phyloP scores from a whole-genome alignment of 2,113 vertebrate species.

The Raja brachyura region DNA sequence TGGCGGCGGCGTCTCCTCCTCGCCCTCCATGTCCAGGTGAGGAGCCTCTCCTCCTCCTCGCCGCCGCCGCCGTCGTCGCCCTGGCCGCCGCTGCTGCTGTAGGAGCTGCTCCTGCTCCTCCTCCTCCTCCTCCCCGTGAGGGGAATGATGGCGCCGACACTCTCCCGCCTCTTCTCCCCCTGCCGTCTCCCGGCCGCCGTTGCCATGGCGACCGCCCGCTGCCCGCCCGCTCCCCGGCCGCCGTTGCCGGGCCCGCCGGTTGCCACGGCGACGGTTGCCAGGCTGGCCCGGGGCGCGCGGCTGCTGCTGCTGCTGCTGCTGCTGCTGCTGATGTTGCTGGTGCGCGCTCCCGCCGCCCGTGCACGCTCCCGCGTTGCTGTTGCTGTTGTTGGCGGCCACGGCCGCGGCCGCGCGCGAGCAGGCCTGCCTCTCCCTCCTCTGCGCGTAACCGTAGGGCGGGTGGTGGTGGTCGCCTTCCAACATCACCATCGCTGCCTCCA shows the following conservation, averaged over 20 bases:
- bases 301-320: slow-evolving; percentile 52
- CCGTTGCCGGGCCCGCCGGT: too few relatives aligned
- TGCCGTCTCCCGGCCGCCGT: slow-evolving; percentile 53
- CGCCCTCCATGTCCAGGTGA: slow-evolving; percentile 56
- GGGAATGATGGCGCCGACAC: too few relatives aligned
- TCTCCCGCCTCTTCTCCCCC: slow-evolving; percentile 46
- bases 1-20: slow-evolving; percentile 68
- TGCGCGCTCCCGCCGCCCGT: slow-evolving; percentile 48
- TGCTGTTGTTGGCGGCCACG: slow-evolving; percentile 50
- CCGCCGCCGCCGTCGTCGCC: slow-evolving; percentile 75
- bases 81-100: slow-evolving; percentile 58
- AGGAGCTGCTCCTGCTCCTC: slow-evolving; percentile 77
- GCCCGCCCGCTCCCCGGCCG: slow-evolving; percentile 52
- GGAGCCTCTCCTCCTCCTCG: slow-evolving; percentile 62
- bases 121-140: slow-evolving; percentile 41
- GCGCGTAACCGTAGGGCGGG: slow-evolving; percentile 86
- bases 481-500: slow-evolving; percentile 98
- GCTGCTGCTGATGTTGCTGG: slow-evolving; percentile 55
- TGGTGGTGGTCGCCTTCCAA: slow-evolving; percentile 84
- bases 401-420: slow-evolving; percentile 69
- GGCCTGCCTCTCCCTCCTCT: slow-evolving; percentile 71
- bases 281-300: background rate
- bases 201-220: slow-evolving; percentile 53
- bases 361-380: slow-evolving; percentile 42
- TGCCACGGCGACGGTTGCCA: too few relatives aligned